These are phyloP conservation scores for Malurus elegans DNA, from an alignment of 2,113 vertebrate species.

Conservation along the genomic window DNA sequence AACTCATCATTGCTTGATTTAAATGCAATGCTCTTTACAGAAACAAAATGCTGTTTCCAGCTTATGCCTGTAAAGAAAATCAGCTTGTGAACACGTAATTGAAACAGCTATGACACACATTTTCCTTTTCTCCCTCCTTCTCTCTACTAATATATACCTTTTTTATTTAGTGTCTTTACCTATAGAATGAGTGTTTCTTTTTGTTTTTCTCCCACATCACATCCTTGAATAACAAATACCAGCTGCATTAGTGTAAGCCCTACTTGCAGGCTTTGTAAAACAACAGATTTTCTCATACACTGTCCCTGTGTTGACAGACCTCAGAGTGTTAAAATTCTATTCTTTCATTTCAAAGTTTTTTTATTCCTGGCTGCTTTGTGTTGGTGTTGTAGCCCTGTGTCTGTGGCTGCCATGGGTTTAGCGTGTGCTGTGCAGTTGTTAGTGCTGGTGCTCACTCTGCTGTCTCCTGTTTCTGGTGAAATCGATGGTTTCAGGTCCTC, in stretches of 20 bases:
- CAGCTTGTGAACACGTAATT: neutral
- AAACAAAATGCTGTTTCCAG: neutral
- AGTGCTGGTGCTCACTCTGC: neutral
- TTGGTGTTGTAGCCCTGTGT: neutral
- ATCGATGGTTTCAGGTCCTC: neutral
- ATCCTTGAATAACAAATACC: neutral
- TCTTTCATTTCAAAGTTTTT: neutral
- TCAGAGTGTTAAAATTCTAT: neutral
- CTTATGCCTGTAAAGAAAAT: neutral
- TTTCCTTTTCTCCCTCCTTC: neutral
- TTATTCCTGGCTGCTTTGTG: neutral
- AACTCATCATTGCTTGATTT: neutral
- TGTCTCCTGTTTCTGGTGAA: conserved; percentile 4
- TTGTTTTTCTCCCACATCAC: neutral
- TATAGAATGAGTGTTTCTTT: neutral
- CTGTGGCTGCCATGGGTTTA: neutral
- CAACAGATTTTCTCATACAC: neutral
- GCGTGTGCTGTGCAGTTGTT: neutral
- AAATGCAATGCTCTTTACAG: neutral
- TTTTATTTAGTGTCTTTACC: neutral
- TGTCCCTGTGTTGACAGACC: neutral
- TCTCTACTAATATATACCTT: neutral
- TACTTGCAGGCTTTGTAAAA: neutral
- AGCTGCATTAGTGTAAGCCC: neutral
- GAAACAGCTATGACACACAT: neutral